These are phyloP conservation scores for Neria commutata DNA, from an alignment of 2,888 invertebrate species.

Conservation along the genomic window DNA sequence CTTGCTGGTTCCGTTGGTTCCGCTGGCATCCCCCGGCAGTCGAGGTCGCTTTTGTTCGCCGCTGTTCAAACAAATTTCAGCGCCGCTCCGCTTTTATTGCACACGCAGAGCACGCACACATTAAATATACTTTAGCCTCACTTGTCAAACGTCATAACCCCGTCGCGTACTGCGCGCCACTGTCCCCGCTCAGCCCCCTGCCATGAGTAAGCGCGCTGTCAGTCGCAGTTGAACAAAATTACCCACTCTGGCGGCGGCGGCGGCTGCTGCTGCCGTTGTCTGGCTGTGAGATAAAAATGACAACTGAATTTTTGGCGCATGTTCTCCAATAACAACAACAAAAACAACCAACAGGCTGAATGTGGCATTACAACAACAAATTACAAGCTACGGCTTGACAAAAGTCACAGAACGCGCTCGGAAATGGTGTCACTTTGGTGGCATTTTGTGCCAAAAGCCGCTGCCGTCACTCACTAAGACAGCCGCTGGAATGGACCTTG, in stretches of 20 bases:
- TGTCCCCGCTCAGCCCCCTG: not conserved
- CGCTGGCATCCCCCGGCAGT: too few species aligned
- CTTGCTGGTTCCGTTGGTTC: not conserved
- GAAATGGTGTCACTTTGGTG: not conserved
- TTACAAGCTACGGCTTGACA: not conserved
- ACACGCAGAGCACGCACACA: conserved; percentile 31
- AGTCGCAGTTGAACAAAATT: not conserved
- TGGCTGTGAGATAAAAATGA: conserved; percentile 1
- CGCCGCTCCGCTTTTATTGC: conserved; percentile 18
- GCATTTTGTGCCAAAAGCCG: not conserved
- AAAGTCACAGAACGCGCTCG: not conserved
- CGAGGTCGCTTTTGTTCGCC: not conserved
- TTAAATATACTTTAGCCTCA: conserved; percentile 24
- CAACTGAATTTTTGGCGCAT: conserved; percentile 14
- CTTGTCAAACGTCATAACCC: conserved; percentile 5
- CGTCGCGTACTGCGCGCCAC: not conserved
- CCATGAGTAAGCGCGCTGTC: not conserved
- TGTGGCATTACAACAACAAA: not conserved
- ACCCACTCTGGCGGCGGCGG: not conserved
- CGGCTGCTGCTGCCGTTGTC: not conserved
- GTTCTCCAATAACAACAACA: conserved; percentile 18
- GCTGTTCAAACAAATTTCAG: not conserved
- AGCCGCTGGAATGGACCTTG: not conserved
- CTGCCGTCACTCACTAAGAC: not conserved
- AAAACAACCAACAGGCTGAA: conserved; percentile 1